A percentile compares a stretch with the other conserved stretches of the same genome.
These are phyloP conservation scores for Liodrosophila aerea DNA, from an alignment of 2,888 invertebrate species.

Conservation along the genomic window DNA sequence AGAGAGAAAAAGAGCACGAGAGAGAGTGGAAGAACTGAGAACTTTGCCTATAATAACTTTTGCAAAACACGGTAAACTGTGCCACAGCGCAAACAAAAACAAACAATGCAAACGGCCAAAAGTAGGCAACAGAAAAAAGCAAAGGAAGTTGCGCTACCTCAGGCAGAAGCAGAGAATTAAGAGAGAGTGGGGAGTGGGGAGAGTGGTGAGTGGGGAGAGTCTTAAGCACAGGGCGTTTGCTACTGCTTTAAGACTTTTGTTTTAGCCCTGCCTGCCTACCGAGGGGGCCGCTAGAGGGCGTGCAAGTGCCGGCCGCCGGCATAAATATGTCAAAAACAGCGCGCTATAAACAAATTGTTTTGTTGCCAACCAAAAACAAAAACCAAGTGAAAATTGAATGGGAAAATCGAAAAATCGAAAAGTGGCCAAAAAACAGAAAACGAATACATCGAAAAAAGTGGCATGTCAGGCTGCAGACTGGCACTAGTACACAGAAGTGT, in stretches of 20 bases:
- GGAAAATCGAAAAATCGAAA: slow-evolving; percentile 32
- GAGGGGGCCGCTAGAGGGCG: slow-evolving; percentile 19
- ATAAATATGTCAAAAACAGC: slow-evolving; percentile 76
- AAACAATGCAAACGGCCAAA: slow-evolving; percentile 19
- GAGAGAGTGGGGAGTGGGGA: not conserved
- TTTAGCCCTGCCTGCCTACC: slow-evolving; percentile 19
- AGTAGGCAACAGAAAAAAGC: slow-evolving; percentile 4
- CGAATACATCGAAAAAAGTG: not conserved
- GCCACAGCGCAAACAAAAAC: slow-evolving; percentile 60
- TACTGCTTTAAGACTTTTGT: slow-evolving; percentile 32
- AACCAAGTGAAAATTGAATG: slow-evolving; percentile 57
- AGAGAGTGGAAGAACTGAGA: slow-evolving; percentile 12
- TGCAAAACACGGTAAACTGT: slow-evolving; percentile 57
- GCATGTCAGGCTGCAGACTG: slow-evolving; percentile 17
- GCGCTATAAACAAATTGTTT: slow-evolving; percentile 75
- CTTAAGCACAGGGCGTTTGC: too few species aligned
- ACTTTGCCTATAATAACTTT: slow-evolving; percentile 50
- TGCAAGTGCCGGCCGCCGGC: slow-evolving; percentile 65
- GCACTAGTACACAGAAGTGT: slow-evolving; percentile 14
- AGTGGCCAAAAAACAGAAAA: slow-evolving; percentile 18
- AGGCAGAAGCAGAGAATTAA: not conserved
- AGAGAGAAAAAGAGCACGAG: too few species aligned
- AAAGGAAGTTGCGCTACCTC: too few species aligned
- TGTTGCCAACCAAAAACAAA: slow-evolving; percentile 45
- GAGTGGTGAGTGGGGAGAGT: not conserved